Evolutionary conservation across 2,113 vertebrate species (phyloP).

Genomic region (Chamaea fasciata): DNA sequence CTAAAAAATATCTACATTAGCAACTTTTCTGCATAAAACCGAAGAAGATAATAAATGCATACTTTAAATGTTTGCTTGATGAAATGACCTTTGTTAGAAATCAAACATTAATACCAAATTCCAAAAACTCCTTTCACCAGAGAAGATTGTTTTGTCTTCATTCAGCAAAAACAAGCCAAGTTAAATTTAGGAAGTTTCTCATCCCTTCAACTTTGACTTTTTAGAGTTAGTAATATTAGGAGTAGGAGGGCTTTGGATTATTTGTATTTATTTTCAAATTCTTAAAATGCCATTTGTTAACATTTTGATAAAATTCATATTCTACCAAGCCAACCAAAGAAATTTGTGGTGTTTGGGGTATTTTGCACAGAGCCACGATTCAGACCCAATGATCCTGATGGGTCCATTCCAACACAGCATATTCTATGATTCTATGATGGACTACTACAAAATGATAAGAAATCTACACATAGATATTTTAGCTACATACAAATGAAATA

Average conservation of each 20-base stretch:
- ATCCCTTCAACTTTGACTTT: neutral
- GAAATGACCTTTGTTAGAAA: neutral
- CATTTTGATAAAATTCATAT: neutral
- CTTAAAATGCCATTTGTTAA: neutral
- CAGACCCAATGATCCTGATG: neutral
- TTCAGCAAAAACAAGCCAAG: neutral
- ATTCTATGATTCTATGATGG: neutral
- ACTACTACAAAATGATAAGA: neutral
- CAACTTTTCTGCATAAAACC: neutral
- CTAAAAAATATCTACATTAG: conserved; percentile 9
- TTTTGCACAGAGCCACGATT: rapidly evolving
- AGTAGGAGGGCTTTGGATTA: neutral
- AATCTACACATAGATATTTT: neutral
- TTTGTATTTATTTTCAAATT: neutral
- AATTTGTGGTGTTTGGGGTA: neutral
- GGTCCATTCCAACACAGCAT: neutral
- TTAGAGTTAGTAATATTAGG: neutral
- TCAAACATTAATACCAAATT: neutral
- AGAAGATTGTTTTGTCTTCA: conserved; percentile 14
- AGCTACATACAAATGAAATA: neutral
- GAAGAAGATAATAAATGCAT: neutral
- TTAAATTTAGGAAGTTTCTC: neutral
- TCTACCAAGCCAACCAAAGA: neutral
- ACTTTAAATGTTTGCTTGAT: conserved; percentile 12
- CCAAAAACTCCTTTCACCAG: neutral